Evolutionary conservation across 2,797 vertebrate species (phyloP), one percentile per base, ranked within the genome.

Genomic region (Pteronotus mesoamericanus): DNA sequence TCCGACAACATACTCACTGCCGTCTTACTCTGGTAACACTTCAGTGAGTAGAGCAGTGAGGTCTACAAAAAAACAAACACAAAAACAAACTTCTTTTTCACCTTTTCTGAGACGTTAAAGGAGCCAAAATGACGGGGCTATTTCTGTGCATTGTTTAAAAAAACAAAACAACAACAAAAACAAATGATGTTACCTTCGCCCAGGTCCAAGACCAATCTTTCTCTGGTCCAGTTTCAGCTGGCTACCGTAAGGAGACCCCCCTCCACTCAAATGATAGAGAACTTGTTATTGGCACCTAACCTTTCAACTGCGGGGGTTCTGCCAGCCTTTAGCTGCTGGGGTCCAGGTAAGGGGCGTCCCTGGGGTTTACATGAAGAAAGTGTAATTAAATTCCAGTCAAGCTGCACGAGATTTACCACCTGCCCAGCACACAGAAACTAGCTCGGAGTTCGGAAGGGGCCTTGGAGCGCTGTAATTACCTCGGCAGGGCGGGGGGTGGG

Each of bases 391-490:
- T 94, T 96, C 74, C 92, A 97, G 95, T 96, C 88, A 80, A 21
- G 39, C 34, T 26, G 21, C 59, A 69, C 82, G 92, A 97, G 66
- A 97, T 97, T 97, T 95, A 89, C 97, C 89, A 90, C 82, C 96
- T 96, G 96, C 39, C 5, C 15, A 39, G 92, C 86, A 97, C 95
- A 12, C 51, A 80, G 90, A 86, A 91, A 86, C 93, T 55, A 61
- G 10, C 59, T n/a, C 86, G 66, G 89, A 94, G 74, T 82, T 92
- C 83, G 59, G 78, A 94, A 94, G 83, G 89, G 75, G 75, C 79
- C 96, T 78, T 77, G 78, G 95, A 94, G 94, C 92, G 77, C 69
- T 91, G 95, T 93, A 92, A 97, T 92, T 46, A 89, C 95, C 97
- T 96, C 1, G 26, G 97, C 86, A 68, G 95, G 96, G 61, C 61